phyloP scores from a whole-genome alignment of 2,797 vertebrate genomes.

The Champsocephalus gunnari region DNA sequence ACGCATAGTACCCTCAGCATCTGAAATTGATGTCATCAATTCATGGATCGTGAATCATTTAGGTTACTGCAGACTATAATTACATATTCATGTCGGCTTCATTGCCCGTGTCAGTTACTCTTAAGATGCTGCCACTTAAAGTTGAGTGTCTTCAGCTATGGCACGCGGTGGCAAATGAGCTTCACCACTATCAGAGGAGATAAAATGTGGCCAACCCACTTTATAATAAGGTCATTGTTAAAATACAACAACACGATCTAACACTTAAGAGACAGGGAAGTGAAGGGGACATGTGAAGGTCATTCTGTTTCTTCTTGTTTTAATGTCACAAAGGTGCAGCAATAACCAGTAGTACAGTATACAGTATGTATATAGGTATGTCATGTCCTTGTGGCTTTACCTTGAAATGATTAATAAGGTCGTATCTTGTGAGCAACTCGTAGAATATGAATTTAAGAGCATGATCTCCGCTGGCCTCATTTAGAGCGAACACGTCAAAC shows the following conservation, averaged over 20 bases:
- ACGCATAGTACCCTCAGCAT: conserved; percentile 1
- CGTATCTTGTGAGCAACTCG: conserved; percentile 97
- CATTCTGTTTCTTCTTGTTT: conserved; percentile 22
- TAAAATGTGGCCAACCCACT: conserved; percentile 33
- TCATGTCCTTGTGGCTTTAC: conserved; percentile 77
- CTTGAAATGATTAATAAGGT: conserved; percentile 98
- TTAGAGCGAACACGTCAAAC: conserved; percentile 96
- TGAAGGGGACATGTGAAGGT: conserved; percentile 8
- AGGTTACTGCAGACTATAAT: conserved; percentile 25
- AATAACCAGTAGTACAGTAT: neutral
- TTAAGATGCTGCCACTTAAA: conserved; percentile 49
- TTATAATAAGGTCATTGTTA: conserved; percentile 28
- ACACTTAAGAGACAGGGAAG: conserved; percentile 10
- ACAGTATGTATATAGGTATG: neutral
- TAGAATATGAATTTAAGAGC: conserved; percentile 99
- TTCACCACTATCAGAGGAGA: conserved; percentile 31
- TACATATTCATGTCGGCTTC: conserved; percentile 49
- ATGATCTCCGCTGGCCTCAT: conserved; percentile 95
- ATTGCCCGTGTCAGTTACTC: conserved; percentile 51
- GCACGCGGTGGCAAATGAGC: conserved; percentile 41
- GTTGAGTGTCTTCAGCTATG: conserved; percentile 44
- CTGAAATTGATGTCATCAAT: conserved; percentile 48
- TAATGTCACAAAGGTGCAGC: conserved; percentile 12
- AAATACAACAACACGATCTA: conserved; percentile 32
- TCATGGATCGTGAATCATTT: conserved; percentile 41